Evolutionary conservation across 2,113 vertebrate species (phyloP).

Genomic region (Mormoops blainvillei): DNA sequence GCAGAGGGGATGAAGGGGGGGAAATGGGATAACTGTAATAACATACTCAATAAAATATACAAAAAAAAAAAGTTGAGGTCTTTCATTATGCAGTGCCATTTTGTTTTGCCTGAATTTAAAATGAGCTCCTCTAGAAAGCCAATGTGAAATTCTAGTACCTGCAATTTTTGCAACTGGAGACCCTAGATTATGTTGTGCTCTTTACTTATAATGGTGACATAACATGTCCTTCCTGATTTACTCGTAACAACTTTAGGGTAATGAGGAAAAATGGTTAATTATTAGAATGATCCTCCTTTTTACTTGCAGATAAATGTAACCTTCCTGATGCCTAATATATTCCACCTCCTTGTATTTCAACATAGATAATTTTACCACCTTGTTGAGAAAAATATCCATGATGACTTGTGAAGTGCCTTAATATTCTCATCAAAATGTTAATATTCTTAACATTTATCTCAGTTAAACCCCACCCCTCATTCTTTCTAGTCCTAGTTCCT

Average conservation of each 20-base stretch:
- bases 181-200: not conserved
- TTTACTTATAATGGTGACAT: not conserved
- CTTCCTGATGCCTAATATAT: not conserved
- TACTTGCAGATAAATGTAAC: not conserved
- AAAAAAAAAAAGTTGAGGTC: too few relatives aligned
- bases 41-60: too few relatives aligned
- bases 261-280: not conserved
- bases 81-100: not conserved
- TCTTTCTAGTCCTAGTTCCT: not conserved
- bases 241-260: not conserved
- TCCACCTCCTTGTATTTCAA: not conserved
- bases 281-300: not conserved
- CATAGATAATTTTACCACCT: not conserved
- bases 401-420: not conserved
- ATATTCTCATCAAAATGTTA: not conserved
- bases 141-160: not conserved
- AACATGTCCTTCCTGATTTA: not conserved
- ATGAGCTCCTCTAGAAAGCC: not conserved
- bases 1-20: too few relatives aligned
- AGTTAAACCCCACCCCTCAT: not conserved
- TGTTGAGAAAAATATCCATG: not conserved
- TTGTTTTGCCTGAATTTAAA: not conserved
- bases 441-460: not conserved
- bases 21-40: too few relatives aligned
- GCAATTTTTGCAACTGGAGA: not conserved